A percentile compares a stretch with the other conserved stretches of the same genome.
Evolutionary conservation across 2,113 vertebrate genomes (phyloP).

Genomic region (Columba livia): DNA sequence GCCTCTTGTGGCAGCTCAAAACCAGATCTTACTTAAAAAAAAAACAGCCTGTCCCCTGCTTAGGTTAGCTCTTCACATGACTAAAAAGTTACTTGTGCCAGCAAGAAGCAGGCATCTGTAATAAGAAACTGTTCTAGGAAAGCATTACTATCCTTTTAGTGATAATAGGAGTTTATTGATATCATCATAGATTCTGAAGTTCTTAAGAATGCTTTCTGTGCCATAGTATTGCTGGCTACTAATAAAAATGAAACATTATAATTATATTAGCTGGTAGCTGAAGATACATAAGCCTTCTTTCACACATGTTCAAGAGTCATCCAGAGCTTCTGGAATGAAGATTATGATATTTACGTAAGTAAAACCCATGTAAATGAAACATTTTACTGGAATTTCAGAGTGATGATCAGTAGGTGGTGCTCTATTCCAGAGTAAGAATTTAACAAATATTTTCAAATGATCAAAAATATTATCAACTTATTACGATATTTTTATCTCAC

Average conservation of each 20-base stretch:
- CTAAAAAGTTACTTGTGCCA: background rate
- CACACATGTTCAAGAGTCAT: background rate
- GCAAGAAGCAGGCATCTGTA: background rate
- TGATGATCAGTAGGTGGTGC: conserved; percentile 41
- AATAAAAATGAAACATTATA: background rate
- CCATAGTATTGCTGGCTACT: background rate
- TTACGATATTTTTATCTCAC: background rate
- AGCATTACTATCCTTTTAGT: background rate
- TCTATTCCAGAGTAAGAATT: background rate
- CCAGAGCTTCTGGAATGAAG: background rate
- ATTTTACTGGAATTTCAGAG: background rate
- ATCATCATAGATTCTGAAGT: background rate
- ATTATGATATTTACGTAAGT: background rate
- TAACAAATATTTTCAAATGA: background rate
- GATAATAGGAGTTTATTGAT: background rate
- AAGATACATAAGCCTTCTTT: background rate
- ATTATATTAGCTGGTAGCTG: background rate
- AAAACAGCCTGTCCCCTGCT: background rate
- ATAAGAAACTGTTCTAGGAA: background rate
- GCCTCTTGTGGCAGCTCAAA: background rate
- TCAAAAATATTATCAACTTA: background rate
- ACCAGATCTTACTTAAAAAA: background rate
- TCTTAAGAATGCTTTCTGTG: background rate
- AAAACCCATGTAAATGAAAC: background rate
- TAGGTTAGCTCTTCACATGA: background rate